Percentiles rank a stretch among this genome's conserved stretches.
These are phyloP conservation scores for Ibidorhyncha struthersii DNA, from an alignment of 2,113 vertebrate species.

Conservation along the genomic window DNA sequence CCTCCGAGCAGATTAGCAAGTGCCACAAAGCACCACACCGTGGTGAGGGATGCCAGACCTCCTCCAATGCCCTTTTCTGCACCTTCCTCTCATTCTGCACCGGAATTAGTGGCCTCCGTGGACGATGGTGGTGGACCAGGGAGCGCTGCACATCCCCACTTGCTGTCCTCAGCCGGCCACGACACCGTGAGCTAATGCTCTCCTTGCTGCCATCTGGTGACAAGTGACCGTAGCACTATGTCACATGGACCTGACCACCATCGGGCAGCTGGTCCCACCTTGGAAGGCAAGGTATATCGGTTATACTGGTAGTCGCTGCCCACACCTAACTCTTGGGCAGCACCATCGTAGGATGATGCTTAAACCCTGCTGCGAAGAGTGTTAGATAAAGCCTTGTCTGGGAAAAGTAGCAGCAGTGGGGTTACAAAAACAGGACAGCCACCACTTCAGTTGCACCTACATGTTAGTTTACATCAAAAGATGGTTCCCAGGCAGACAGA, in stretches of 20 bases:
- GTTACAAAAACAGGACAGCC: neutral
- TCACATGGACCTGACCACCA: neutral
- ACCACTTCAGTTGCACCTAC: neutral
- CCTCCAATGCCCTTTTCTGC: neutral
- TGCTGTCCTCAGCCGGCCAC: neutral
- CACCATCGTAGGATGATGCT: fast-evolving
- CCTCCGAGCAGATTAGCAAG: neutral
- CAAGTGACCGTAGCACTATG: neutral
- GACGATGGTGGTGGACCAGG: neutral
- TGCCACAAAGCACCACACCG: neutral
- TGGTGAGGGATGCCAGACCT: neutral
- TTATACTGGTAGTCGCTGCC: neutral
- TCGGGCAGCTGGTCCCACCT: neutral
- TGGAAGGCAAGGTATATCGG: neutral
- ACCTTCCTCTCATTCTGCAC: neutral
- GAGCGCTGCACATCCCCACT: fast-evolving
- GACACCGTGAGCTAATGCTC: neutral
- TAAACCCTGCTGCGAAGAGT: neutral
- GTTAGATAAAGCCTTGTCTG: neutral
- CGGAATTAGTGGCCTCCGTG: fast-evolving
- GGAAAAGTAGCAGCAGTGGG: neutral
- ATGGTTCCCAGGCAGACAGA: neutral
- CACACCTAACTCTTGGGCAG: neutral
- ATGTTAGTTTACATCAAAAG: neutral
- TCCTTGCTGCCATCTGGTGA: constrained; percentile 40